These are phyloP conservation scores for Pangasius larnaudii DNA, from an alignment of 2,797 vertebrate genomes.

Conservation along the genomic window DNA sequence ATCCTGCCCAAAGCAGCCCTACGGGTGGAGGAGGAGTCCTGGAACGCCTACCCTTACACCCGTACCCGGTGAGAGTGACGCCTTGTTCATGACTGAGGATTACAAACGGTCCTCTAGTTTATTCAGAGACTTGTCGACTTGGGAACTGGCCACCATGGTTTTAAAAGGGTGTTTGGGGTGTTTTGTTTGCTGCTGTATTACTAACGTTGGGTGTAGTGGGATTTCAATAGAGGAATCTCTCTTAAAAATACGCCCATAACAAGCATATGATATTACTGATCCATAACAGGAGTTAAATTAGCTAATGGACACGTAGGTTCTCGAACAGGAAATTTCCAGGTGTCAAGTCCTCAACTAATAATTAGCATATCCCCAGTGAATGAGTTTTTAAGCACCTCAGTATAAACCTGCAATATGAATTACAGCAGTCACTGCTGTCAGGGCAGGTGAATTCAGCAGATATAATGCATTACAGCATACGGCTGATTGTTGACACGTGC, in stretches of 20 bases:
- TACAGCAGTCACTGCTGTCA: background rate
- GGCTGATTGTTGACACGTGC: background rate
- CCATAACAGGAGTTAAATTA: background rate
- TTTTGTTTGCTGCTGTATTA: background rate
- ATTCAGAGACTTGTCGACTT: background rate
- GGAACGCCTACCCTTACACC: conserved; percentile 87
- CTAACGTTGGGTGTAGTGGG: background rate
- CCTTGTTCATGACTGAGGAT: background rate
- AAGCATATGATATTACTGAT: background rate
- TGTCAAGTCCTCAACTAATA: background rate
- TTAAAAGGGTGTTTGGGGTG: background rate
- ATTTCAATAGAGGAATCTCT: background rate
- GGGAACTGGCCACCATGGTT: background rate
- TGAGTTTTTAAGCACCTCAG: background rate
- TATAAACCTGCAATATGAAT: background rate
- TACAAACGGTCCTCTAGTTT: background rate
- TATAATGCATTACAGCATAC: background rate
- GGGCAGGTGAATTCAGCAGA: background rate
- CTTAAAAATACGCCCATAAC: background rate
- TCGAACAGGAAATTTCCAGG: background rate
- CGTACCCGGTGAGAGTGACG: conserved; percentile 77
- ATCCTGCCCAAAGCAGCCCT: conserved; percentile 85
- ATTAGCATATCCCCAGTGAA: background rate
- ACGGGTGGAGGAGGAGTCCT: conserved; percentile 85
- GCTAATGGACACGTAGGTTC: background rate